Percentiles rank a stretch among this genome's conserved stretches.
phyloP scores from a whole-genome alignment of 2,888 invertebrate species.

The Scaptomyza reducta region DNA sequence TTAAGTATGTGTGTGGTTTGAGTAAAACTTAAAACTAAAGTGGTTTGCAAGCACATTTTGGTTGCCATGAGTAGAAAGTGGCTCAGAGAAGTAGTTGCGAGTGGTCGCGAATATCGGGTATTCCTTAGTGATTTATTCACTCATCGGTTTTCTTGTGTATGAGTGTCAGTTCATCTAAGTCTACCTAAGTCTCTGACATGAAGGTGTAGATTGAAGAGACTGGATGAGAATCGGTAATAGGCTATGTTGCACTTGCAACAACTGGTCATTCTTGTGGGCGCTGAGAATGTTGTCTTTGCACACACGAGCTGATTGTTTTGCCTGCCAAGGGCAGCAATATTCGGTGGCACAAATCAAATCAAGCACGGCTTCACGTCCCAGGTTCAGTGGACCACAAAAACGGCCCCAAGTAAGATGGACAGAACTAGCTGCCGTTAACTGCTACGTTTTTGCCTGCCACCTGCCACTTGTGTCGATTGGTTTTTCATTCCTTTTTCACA shows the following conservation, averaged over 20 bases:
- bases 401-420: slow-evolving; percentile 5
- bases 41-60: neutral
- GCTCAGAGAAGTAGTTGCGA: neutral
- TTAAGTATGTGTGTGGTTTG: neutral
- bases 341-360: slow-evolving; percentile 42
- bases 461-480: slow-evolving; percentile 58
- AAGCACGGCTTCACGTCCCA: slow-evolving; percentile 8
- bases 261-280: slow-evolving; percentile 3
- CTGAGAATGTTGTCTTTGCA: slow-evolving; percentile 14
- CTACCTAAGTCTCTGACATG: slow-evolving; percentile 26
- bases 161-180: no score
- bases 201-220: slow-evolving; percentile 33
- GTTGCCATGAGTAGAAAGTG: neutral
- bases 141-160: neutral
- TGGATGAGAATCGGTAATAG: slow-evolving; percentile 30
- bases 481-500: slow-evolving; percentile 36
- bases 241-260: slow-evolving; percentile 12
- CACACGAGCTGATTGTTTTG: slow-evolving; percentile 24
- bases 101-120: neutral
- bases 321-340: slow-evolving; percentile 13
- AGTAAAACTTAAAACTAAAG: neutral
- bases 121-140: neutral
- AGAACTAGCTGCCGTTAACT: slow-evolving; percentile 16
- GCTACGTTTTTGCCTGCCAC: slow-evolving; percentile 18
- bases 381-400: slow-evolving; percentile 25